phyloP scores from a whole-genome alignment of 1,140 invertebrate genomes.

The Neuroterus valhalla region DNA sequence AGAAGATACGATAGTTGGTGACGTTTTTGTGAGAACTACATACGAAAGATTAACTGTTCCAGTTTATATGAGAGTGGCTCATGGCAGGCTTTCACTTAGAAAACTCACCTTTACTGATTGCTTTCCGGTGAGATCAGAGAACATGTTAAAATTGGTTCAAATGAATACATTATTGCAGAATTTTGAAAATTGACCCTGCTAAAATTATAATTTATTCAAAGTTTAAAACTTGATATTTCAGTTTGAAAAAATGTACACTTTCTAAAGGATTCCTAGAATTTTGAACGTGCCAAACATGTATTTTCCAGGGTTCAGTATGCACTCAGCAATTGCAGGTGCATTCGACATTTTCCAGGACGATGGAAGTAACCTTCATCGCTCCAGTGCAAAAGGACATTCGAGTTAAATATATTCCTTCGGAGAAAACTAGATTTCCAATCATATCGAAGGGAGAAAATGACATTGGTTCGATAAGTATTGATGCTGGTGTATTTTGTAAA shows the following conservation, averaged over 20 bases:
- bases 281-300: too few relatives aligned
- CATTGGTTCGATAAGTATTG: constrained; percentile 78
- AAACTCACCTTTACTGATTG: constrained; percentile 85
- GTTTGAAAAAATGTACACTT: too few relatives aligned
- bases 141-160: background rate
- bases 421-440: constrained; percentile 59
- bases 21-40: constrained; percentile 84
- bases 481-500: constrained; percentile 82
- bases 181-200: background rate
- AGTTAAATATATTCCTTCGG: constrained; percentile 72
- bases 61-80: constrained; percentile 79
- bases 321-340: constrained; percentile 82
- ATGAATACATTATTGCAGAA: background rate
- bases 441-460: constrained; percentile 74
- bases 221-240: too few relatives aligned
- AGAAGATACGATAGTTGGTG: constrained; percentile 80
- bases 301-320: constrained; percentile 85
- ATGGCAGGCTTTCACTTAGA: constrained; percentile 79
- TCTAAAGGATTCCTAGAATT: too few relatives aligned
- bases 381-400: constrained; percentile 75
- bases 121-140: constrained; percentile 82
- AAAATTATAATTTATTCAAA: constrained; percentile 6
- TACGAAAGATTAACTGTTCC: constrained; percentile 82
- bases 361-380: constrained; percentile 78
- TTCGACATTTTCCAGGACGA: constrained; percentile 83